Evolutionary conservation across 2,113 vertebrate species (phyloP), one percentile per base, ranked within the genome.

Genomic region (Nibea coibor): DNA sequence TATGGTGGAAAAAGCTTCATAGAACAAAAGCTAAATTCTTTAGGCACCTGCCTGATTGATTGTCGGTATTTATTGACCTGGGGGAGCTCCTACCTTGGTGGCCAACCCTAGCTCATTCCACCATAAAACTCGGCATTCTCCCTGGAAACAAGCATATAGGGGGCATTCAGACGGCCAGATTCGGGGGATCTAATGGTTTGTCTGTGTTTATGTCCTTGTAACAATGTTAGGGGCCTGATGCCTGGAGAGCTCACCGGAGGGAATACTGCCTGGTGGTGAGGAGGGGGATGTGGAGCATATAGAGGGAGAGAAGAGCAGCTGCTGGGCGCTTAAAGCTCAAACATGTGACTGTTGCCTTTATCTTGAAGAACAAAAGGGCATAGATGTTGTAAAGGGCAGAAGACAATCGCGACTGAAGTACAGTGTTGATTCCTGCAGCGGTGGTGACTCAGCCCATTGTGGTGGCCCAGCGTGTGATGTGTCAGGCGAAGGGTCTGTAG

Each of bases 121-220:
- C 72, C 80, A 80, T 86, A 90, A 84, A 85, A 86, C 81, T 56
- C 62, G 43, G 31, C 70, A 59, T 75, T 78, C 73, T 83, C 85
- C 87, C 64, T 83, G 64, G 82, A 86, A 89, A 91, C 82, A 50
- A 93, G 94, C 94, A 88, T 85, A 80, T 96, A 93, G 94, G 93
- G 88, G 87, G 92, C 88, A 95, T 94, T 96, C 93, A 96, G 93
- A 93, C 84, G 87, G 89, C 93, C 95, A 94, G 95, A 96, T 95
- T 96, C 94, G 93, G 87, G 79, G 56, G 69, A 94, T 96, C 95
- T 95, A 95, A 96, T 95, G 96, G 95, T 91, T 94, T 95, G 94
- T 96, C 95, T 94, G 92, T 94, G 94, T 97, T 96, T 96, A 96
- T 91, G 93, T 96, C 95, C 95, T 94, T 84, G 91, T 95, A 96